Base-by-base conservation (phyloP, 2,888 invertebrate species). In the Dasysyrphus tricinctus region DNA sequence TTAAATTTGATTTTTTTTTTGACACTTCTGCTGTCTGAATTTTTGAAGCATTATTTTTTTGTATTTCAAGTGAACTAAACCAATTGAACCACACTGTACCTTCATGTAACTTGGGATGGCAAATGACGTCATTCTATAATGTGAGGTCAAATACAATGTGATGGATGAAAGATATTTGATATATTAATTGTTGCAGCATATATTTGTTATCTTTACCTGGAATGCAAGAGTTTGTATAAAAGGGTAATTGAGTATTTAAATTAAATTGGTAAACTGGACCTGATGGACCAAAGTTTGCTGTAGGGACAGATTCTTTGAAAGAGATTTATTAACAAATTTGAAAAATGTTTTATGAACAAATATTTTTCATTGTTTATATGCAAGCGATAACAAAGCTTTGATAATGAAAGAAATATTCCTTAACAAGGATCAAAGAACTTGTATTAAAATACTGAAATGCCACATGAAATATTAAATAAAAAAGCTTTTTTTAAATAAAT, bases 151-250 rank as follows among this genome's bases (percentile, higher is more conserved):
- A 67, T 76, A 19, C 37, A 39, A 37, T 51, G 37, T 37, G 77
- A 42, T 70, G 19, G 39, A 54, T 32, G 59, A 32, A 32, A 70
- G 70, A 70, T 63, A 61, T 72, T 63, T 72, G 61, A 70, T 61
- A 72, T 44, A 78, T 72, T 78, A 61, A 78, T 78, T 78, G 61
- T 72, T 37, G 32, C 54, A 72, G 51, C 63, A 42, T 42, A 34
- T 24, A 7, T 61, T 63, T 70, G 70, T 78, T 78, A 78, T 78
- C 78, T 78, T 63, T 78, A 11, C 51, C 3, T 37, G 42, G 54
- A 19, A 42, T 49, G 47, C 51, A 69, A 57, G 29, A 2, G 51
- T 5, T 54, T 19, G 5, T 14, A 8, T 11, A 29, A 39, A n/a
- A 19, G 61, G 70, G 78, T 78, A 72, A 72, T 70, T 70, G 61